Evolutionary conservation across 1,140 invertebrate species (phyloP), one percentile per base, ranked within the genome.

Genomic region (Drepana arcuata): DNA sequence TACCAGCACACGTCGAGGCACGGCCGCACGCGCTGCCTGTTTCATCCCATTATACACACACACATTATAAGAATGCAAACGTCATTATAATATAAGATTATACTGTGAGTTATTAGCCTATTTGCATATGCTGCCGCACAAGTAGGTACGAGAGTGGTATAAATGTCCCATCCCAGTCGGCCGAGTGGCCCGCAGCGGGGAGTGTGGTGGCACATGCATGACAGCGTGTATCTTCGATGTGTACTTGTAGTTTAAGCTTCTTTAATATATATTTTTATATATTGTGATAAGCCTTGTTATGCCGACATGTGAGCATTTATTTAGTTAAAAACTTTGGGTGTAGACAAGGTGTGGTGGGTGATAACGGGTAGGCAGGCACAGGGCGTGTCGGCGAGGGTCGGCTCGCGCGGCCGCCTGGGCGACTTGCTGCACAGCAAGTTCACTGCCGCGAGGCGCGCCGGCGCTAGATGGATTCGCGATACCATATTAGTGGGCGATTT

Each of bases 181-280:
- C 53, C 47, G 41, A 36, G 45, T 60, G 61, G 55, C 48, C 57
- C 48, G 60, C 65, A 61, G 54, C 54, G n/a, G n/a, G n/a, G 56
- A 48, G 72, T 80, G 73, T 81, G 73, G 69, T 80, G 65, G 72
- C 77, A 75, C 70, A 77, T 75, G 77, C 70, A 73, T 73, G 61
- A 52, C 60, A 58, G 72, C 65, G 60, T 77, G 70, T 63, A 70
- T 75, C 71, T 71, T 77, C 59, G 59, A 65, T 73, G 75, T 78
- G 71, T 82, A 79, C 74, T 68, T 60, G 58, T 75, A 78, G 71
- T 71, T 49, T 82, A 79, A 78, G 78, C 74, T 82, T 82, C 69
- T 75, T 81, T 73, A 69, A 71, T 68, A 75, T 78, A 79, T 82
- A 82, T 82, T 78, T 82, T 82, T 82, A 75, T 80, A 80, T 82